Percentiles rank a stretch among this genome's conserved stretches.
Evolutionary conservation across 64 coral and sea anemone genomes (phyloP).

Genomic region (Stichodactyla helianthus): DNA sequence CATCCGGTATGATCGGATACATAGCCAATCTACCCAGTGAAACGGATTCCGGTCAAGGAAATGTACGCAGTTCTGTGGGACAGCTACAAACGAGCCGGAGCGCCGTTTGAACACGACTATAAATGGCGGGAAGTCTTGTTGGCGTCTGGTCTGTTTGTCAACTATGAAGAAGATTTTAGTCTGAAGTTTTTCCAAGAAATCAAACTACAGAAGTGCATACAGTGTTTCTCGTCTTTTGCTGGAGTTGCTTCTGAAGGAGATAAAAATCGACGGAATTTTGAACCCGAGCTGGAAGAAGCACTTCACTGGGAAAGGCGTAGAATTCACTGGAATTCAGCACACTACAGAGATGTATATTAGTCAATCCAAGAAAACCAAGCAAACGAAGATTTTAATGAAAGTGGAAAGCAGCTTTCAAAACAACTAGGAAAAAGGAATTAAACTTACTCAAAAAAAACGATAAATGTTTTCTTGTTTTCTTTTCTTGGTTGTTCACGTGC

Average conservation of each 20-base stretch:
- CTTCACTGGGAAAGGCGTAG: background rate
- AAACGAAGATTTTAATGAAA: no score
- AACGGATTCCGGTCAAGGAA: background rate
- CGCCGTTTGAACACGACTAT: background rate
- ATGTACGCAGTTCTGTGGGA: background rate
- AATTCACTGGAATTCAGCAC: background rate
- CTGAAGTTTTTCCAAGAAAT: background rate
- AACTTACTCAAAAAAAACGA: no score
- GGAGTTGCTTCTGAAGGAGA: background rate
- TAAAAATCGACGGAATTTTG: background rate
- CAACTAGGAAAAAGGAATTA: no score
- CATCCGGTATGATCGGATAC: background rate
- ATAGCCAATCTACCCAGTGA: background rate
- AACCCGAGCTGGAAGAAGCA: background rate
- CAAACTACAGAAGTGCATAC: background rate
- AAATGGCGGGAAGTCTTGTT: background rate
- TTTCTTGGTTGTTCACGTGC: no score
- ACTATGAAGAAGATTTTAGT: background rate
- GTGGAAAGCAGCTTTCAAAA: no score
- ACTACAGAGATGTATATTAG: background rate
- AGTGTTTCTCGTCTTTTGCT: background rate
- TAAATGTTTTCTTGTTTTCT: no score
- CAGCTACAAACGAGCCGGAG: background rate
- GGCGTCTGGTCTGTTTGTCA: background rate
- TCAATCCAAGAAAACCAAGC: no score